These are phyloP conservation scores for Elachura formosa DNA, from an alignment of 2,113 vertebrate genomes.

Conservation along the genomic window DNA sequence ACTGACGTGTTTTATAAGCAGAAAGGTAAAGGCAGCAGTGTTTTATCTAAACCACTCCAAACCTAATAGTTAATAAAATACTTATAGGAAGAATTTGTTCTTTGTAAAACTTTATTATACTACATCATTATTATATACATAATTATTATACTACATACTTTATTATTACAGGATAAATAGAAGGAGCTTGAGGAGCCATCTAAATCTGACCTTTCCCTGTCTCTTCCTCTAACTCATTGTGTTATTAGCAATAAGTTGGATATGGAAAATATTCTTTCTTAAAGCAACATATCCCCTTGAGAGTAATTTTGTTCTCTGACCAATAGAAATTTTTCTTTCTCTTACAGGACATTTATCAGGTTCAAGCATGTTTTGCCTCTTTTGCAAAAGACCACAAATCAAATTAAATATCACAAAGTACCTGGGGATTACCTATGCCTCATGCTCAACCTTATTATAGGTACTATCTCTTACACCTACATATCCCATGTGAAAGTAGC, in stretches of 20 bases:
- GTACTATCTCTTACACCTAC: background rate
- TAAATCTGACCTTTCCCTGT: background rate
- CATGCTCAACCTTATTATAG: background rate
- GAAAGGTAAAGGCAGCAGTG: background rate
- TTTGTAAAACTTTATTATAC: background rate
- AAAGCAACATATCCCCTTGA: background rate
- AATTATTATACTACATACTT: background rate
- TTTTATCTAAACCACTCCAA: background rate
- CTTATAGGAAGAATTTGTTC: background rate
- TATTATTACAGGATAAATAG: background rate
- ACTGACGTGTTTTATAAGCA: background rate
- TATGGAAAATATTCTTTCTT: background rate
- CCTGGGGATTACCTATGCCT: background rate
- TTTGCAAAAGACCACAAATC: constrained; percentile 34
- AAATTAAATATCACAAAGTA: constrained; percentile 55
- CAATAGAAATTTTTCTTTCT: background rate
- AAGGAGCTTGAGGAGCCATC: background rate
- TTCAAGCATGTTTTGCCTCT: background rate
- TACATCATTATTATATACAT: too few relatives aligned
- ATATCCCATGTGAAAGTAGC: background rate
- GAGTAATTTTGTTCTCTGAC: constrained; percentile 9
- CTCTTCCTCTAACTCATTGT: background rate
- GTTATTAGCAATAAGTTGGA: background rate
- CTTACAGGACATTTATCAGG: background rate
- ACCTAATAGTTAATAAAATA: background rate